Evolutionary conservation across 2,113 vertebrate genomes (phyloP).

Genomic region (Paracanthobrama guichenoti): DNA sequence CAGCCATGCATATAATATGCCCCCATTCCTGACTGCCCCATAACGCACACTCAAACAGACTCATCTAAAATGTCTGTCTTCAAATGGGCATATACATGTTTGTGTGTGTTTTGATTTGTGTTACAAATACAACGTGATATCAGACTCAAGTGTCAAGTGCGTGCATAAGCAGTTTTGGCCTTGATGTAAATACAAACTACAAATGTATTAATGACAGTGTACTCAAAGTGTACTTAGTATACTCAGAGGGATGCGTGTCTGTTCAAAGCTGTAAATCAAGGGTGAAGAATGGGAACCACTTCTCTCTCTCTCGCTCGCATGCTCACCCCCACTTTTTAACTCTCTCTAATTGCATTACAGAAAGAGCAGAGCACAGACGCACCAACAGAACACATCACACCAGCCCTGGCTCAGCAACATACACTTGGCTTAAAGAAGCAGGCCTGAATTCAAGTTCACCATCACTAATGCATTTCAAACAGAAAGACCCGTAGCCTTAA

Average conservation of each 20-base stretch:
- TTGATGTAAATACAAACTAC: constrained; percentile 16
- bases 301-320: constrained; percentile 18
- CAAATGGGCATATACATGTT: not conserved
- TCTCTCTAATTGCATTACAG: constrained; percentile 75
- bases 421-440: constrained; percentile 69
- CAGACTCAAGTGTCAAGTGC: not conserved
- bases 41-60: constrained; percentile 23
- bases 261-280: constrained; percentile 37
- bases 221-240: constrained; percentile 11
- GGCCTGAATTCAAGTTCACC: constrained; percentile 2
- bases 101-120: constrained; percentile 7
- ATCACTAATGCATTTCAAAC: constrained; percentile 31
- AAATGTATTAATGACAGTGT: constrained; percentile 11
- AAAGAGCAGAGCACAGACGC: constrained; percentile 67
- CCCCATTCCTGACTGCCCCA: constrained; percentile 28
- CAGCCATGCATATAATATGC: constrained; percentile 54
- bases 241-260: not conserved
- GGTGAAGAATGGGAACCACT: constrained; percentile 27
- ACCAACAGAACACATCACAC: constrained; percentile 63
- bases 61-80: constrained; percentile 36
- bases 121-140: constrained; percentile 7
- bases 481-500: not conserved
- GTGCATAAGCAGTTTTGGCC: not conserved
- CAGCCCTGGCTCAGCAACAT: constrained; percentile 64
- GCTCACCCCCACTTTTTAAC: constrained; percentile 52